phyloP scores from a whole-genome alignment of 2,113 vertebrate species.

The Romanogobio albipinnatus region DNA sequence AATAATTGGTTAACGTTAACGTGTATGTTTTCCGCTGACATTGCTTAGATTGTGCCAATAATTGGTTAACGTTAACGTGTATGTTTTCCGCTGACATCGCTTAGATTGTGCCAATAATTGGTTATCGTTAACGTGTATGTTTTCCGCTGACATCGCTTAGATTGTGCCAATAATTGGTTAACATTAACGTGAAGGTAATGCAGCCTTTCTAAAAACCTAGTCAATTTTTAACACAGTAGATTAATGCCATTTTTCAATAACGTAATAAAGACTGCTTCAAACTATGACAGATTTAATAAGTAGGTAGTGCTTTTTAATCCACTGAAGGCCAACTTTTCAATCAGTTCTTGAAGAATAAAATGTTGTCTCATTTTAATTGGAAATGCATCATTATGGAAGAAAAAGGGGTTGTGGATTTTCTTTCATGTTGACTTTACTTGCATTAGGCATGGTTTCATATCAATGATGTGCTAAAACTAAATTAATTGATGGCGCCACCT shows the following conservation, averaged over 20 bases:
- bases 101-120: not conserved
- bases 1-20: too few species aligned
- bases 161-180: not conserved
- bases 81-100: not conserved
- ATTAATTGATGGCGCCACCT: not conserved
- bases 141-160: not conserved
- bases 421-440: constrained; percentile 28
- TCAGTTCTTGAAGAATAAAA: not conserved
- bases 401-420: not conserved
- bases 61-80: too few species aligned
- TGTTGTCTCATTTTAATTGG: not conserved
- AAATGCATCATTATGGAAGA: not conserved
- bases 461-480: constrained; percentile 2
- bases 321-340: too few species aligned
- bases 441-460: not conserved
- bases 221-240: not conserved
- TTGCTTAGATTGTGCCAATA: too few species aligned
- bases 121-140: too few species aligned
- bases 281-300: not conserved
- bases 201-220: not conserved
- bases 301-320: not conserved
- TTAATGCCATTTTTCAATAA: not conserved
- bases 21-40: too few species aligned
- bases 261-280: not conserved
- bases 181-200: not conserved